Evolutionary conservation across 2,888 invertebrate species (phyloP).

Genomic region (Balanococcus diminutus): DNA sequence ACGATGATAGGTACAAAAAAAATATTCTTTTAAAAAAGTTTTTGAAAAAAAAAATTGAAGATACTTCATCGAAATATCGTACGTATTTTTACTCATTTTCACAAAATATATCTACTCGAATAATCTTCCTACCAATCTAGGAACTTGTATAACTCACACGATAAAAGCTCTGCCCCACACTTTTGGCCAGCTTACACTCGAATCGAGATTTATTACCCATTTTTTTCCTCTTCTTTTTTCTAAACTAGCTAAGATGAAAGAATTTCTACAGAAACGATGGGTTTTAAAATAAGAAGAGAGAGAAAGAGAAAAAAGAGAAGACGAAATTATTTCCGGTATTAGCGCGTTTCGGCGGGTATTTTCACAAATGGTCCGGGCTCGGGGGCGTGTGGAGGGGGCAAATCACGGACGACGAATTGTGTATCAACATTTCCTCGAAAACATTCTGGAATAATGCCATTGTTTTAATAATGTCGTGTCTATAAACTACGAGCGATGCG

Average conservation of each 20-base stretch:
- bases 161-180: neutral
- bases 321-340: neutral
- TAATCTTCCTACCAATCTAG: too few relatives aligned
- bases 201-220: neutral
- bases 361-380: neutral
- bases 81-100: too few relatives aligned
- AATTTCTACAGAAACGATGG: neutral
- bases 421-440: neutral
- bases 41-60: too few relatives aligned
- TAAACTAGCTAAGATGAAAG: neutral
- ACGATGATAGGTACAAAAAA: too few relatives aligned
- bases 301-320: neutral
- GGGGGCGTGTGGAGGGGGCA: neutral
- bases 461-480: neutral
- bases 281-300: neutral
- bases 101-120: too few relatives aligned
- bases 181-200: neutral
- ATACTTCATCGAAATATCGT: too few relatives aligned
- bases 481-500: neutral
- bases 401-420: constrained; percentile 11
- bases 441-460: constrained; percentile 11
- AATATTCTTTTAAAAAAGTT: too few relatives aligned
- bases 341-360: neutral
- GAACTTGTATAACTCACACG: too few relatives aligned
- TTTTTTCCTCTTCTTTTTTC: neutral